Percentiles rank a stretch among this genome's conserved stretches.
These are phyloP conservation scores for Cathartes aura DNA, from an alignment of 2,113 vertebrate species.

Conservation along the genomic window DNA sequence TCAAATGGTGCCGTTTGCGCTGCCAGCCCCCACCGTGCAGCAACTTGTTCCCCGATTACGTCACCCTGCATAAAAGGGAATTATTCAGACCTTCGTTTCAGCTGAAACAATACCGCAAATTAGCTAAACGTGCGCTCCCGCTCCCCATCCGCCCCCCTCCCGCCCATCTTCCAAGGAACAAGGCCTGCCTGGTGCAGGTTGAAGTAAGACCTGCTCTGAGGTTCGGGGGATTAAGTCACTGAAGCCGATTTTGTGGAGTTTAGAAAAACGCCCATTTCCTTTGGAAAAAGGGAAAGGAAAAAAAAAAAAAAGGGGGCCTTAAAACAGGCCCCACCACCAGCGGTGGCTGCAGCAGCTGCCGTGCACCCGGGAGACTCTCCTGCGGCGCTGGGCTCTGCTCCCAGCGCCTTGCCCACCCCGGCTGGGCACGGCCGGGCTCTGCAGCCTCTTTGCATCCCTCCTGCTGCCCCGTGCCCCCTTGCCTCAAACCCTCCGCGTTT, in stretches of 20 bases:
- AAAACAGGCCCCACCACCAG: neutral
- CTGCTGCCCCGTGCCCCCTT: neutral
- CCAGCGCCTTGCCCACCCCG: neutral
- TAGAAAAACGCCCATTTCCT: neutral
- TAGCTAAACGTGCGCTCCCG: neutral
- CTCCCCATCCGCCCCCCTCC: neutral
- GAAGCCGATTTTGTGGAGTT: neutral
- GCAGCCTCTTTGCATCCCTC: neutral
- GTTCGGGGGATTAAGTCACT: neutral
- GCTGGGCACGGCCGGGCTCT: neutral
- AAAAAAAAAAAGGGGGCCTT: neutral
- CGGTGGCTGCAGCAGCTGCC: accelerated
- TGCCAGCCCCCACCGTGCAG: constrained; percentile 43
- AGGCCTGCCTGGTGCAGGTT: neutral
- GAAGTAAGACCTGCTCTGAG: neutral
- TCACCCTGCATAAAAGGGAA: constrained; percentile 63
- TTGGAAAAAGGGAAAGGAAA: neutral
- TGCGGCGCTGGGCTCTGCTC: neutral
- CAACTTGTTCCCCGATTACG: constrained; percentile 31
- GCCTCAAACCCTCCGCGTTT: accelerated
- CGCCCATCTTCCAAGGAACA: neutral
- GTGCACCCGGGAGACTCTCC: neutral
- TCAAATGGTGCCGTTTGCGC: neutral
- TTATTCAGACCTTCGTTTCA: constrained; percentile 54
- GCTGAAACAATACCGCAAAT: constrained; percentile 69